Base-by-base conservation (phyloP, 1,140 invertebrate genomes). In the Drosophila burlai region DNA sequence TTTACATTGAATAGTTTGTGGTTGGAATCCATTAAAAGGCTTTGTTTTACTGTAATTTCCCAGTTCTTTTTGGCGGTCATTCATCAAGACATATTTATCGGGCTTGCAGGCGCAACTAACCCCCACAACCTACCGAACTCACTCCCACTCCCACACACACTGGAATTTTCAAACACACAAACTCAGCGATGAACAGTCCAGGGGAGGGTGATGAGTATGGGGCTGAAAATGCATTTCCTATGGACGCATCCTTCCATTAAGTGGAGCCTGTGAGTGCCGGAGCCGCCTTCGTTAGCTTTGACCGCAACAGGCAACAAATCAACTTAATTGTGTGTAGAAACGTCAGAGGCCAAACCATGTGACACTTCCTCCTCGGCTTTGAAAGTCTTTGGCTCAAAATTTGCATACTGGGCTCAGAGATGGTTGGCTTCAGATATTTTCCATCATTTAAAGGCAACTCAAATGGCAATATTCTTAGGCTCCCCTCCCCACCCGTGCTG, bases 231-330 rank as follows among this genome's bases (percentile, higher is more conserved):
- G 71, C 68, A 73, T 74, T 74, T 74, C 68, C 54, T 59, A 21
- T 45, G 58, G 58, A 69, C 49, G 66, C 29, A 78, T 81, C 64
- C 79, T 81, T 59, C 47, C 68, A 74, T 74, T 74, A 73, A 61
- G 54, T 49, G 67, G 43, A 73, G 45, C 68, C 52, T 34, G 26
- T 34, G 31, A 46, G 52, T 50, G 38, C 76, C 34, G 49, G 68
- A 73, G 80, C 75, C 63, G 72, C 61, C 81, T 83, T 83, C 81
- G 81, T 83, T 83, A 72, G 81, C 72, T 83, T 83, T 83, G 81
- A 84, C 81, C 81, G 73, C 81, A 83, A 79, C 76, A 78, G 66
- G 81, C 81, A 83, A 83, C 81, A 83, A 83, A 84, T 83, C 81
- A 83, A 83, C 71, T 83, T 83, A 83, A 83, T 83, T 84, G 81